phyloP scores from a whole-genome alignment of 2,888 invertebrate genomes.

The Halictus ligatus region DNA sequence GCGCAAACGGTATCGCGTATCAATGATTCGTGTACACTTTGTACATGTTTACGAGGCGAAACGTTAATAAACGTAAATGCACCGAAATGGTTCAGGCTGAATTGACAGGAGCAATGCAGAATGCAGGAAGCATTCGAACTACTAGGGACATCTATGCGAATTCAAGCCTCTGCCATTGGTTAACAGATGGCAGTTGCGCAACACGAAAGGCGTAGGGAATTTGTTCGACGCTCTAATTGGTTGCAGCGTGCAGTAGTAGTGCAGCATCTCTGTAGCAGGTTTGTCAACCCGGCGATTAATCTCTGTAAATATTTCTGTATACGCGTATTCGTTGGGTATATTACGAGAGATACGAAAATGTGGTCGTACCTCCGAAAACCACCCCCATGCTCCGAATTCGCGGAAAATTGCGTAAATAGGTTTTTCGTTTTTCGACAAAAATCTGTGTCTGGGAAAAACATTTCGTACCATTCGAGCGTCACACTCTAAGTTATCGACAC shows the following conservation, averaged over 20 bases:
- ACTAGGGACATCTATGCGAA: neutral
- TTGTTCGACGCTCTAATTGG: neutral
- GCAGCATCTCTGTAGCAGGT: neutral
- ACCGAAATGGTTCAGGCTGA: neutral
- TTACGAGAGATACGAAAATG: neutral
- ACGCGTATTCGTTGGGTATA: neutral
- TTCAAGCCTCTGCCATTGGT: neutral
- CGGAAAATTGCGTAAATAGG: neutral
- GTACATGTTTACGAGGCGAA: neutral
- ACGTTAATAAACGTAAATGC: neutral
- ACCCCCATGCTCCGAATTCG: neutral
- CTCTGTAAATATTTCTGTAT: too few relatives aligned
- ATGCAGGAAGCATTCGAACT: neutral
- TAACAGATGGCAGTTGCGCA: neutral
- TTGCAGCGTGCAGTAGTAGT: neutral
- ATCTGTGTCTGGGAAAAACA: neutral
- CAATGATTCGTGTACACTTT: neutral
- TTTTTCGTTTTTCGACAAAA: neutral
- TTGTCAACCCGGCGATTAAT: too few relatives aligned
- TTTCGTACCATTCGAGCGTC: neutral
- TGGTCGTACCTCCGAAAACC: neutral
- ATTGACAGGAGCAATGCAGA: slow-evolving; percentile 5
- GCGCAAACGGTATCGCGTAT: neutral
- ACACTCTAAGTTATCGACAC: neutral
- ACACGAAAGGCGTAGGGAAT: neutral